Conservation (phyloP, 2,888 invertebrate genomes). For the Agrochola circellaris region DNA sequence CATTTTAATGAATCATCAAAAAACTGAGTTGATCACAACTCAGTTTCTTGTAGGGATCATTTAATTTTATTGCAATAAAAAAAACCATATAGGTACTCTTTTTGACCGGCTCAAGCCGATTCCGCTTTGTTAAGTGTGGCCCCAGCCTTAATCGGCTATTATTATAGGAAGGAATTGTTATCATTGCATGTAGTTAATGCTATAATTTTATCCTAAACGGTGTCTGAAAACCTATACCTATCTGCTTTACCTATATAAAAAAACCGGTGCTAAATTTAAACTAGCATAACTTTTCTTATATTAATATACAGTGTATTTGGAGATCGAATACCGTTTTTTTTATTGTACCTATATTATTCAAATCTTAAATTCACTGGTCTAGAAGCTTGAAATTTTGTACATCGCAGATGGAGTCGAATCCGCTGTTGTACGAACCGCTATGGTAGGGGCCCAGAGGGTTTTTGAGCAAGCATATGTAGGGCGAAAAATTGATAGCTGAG, state of each 20-base stretch:
- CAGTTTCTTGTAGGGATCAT: neutral
- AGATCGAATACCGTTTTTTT: constrained; percentile 1
- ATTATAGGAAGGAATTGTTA: neutral
- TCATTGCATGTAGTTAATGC: neutral
- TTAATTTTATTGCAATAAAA: neutral
- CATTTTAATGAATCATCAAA: no score
- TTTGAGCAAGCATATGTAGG: no score
- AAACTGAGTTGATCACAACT: no score
- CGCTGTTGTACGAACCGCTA: no score
- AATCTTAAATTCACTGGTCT: neutral
- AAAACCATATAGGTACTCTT: neutral
- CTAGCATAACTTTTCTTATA: constrained; percentile 1
- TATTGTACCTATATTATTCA: neutral
- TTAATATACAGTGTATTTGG: constrained; percentile 12
- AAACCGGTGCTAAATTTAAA: constrained; percentile 23
- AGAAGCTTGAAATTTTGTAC: neutral
- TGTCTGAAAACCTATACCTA: no score
- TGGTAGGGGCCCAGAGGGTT: no score
- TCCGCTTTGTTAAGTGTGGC: neutral
- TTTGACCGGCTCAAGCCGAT: neutral
- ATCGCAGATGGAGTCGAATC: no score
- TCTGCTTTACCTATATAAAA: neutral
- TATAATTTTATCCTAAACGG: neutral
- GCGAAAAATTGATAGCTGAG: no score
- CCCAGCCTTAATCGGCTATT: neutral